Evolutionary conservation across 2,797 vertebrate species (phyloP).

Genomic region (Onychomys leucogaster): DNA sequence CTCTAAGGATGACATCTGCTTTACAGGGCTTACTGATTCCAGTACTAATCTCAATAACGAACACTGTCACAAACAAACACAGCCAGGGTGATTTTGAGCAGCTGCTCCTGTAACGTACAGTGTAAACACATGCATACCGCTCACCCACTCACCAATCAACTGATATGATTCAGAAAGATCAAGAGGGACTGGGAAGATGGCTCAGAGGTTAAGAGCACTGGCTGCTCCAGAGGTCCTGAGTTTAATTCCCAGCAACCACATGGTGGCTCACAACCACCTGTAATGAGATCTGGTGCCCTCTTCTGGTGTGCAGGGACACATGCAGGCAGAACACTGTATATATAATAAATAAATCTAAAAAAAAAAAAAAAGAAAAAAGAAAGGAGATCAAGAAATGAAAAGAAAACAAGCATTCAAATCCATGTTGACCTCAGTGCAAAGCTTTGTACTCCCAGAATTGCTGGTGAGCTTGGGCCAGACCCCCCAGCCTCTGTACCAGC

Average conservation of each 20-base stretch:
- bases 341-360: no score
- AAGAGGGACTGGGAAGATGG: no score
- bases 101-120: neutral
- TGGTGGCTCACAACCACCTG: no score
- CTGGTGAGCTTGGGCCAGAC: neutral
- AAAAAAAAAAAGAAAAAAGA: no score
- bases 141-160: neutral
- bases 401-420: neutral
- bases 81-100: neutral
- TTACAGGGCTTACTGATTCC: neutral
- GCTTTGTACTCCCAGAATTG: neutral
- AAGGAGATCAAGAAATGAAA: neutral
- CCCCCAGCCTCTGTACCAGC: neutral
- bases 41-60: neutral
- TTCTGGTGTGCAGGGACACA: no score
- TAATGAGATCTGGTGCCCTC: no score
- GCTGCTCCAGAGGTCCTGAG: no score
- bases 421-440: neutral
- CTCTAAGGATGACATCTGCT: neutral
- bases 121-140: neutral
- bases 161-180: constrained; percentile 23
- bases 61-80: neutral
- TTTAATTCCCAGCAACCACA: no score
- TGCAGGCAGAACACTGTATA: no score
- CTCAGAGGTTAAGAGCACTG: no score